Base-by-base conservation (phyloP, 2,113 vertebrate species). In the Corydoras maculifer region DNA sequence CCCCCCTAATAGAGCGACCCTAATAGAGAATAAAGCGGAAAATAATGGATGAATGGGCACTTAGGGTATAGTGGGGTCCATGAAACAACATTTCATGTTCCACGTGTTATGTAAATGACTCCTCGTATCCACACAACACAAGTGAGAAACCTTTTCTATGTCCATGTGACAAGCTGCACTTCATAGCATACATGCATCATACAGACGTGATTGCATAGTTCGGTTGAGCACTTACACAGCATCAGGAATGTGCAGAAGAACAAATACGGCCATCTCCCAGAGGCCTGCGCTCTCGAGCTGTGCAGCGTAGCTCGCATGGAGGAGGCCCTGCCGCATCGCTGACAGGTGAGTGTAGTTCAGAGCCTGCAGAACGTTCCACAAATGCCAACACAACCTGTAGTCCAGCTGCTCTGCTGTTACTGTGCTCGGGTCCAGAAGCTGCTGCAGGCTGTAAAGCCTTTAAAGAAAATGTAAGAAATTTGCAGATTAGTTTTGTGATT, bases 331-430 rank as follows among this genome's bases (percentile, higher is more conserved):
- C 5, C 90, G 73, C 5, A 91, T 85, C 60, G 77, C 51, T 3
- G 88, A 86, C 14, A 98, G 89, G 70, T 99, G 95, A 15, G 69
- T 88, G 76, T 94, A 99, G 73, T 93, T 90, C 3, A 99, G 87
- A 30, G 93, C 90, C 55, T 94, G 86, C 0, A 99, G 88, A 60
- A 94, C 93, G 9, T 91, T 90, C 97, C 97, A 98, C 51, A 99
- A 87, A 84, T 98, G 96, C 97, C 97, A 99, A 68, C 92, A 94
- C 4, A 99, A 91, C 1, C 95, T 90, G 75, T 92, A 93, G 66
- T 99, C 97, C 85, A 98, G 83, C 3, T 91, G 92, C 80, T 93
- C 87, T 0, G 85, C 84, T 0, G 93, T 98, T 30, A 94, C n/a
- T 0, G 92, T 92, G 68, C 89, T 85, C n/a, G 95, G 96, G 3